Conservation (phyloP, 2,888 invertebrate genomes). For the Stomorhina lunata region DNA sequence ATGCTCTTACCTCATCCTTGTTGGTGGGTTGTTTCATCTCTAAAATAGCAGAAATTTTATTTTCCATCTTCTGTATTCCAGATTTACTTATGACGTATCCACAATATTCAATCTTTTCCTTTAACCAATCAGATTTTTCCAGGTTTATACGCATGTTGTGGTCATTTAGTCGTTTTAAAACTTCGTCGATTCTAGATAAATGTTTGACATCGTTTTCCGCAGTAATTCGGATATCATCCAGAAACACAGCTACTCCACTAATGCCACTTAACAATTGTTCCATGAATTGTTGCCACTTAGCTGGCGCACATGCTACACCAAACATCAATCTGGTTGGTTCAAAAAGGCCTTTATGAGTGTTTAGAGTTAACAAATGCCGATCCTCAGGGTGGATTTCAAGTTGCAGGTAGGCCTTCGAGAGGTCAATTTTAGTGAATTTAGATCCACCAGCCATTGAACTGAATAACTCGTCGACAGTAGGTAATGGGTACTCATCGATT, state of each 20-base stretch:
- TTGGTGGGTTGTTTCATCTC: conserved; percentile 68
- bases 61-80: conserved; percentile 71
- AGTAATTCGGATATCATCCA: conserved; percentile 70
- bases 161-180: conserved; percentile 65
- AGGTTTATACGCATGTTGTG: conserved; percentile 69
- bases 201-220: conserved; percentile 61
- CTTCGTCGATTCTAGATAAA: conserved; percentile 65
- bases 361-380: conserved; percentile 71
- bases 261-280: conserved; percentile 68
- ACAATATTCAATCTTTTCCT: conserved; percentile 69
- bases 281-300: conserved; percentile 71
- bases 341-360: conserved; percentile 73
- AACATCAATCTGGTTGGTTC: conserved; percentile 71
- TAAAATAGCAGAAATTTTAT: conserved; percentile 73
- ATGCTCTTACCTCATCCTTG: conserved; percentile 70
- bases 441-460: conserved; percentile 59
- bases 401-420: conserved; percentile 73
- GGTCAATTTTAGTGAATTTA: conserved; percentile 69
- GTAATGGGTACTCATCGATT: conserved; percentile 69
- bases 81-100: conserved; percentile 71
- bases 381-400: conserved; percentile 70
- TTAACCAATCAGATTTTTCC: conserved; percentile 66
- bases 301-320: conserved; percentile 71
- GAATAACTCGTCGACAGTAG: conserved; percentile 68
- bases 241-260: conserved; percentile 69